Evolutionary conservation across 1,140 invertebrate genomes (phyloP).

Genomic region (Drosophila ogumai): DNA sequence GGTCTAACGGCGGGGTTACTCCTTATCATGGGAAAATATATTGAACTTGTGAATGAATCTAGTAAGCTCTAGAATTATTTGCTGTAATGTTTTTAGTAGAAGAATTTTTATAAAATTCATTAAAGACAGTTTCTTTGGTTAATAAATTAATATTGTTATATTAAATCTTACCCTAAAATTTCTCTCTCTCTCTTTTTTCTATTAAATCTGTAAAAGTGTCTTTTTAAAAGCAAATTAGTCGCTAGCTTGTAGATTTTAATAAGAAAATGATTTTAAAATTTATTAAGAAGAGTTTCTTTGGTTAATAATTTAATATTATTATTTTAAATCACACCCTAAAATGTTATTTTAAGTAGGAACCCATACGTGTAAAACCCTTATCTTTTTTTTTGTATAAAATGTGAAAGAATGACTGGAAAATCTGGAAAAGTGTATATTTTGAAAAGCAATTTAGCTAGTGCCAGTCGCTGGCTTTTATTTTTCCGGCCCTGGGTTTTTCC

Average conservation of each 20-base stretch:
- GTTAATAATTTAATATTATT: background rate
- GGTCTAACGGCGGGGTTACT: background rate
- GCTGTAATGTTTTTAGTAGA: too few species aligned
- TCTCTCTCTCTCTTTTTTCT: too few species aligned
- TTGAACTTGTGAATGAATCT: background rate
- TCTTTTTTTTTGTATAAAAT: too few species aligned
- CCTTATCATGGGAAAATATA: too few species aligned
- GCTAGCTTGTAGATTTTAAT: too few species aligned
- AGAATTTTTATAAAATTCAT: too few species aligned
- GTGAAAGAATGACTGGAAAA: too few species aligned
- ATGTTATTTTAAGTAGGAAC: background rate
- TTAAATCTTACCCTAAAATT: background rate
- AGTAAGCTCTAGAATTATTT: background rate
- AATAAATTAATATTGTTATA: background rate
- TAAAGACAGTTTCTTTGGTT: background rate
- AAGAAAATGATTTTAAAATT: too few species aligned
- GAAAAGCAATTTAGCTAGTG: conserved; percentile 71
- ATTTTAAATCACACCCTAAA: background rate
- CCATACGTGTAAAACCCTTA: too few species aligned
- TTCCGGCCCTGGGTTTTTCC: conserved; percentile 6
- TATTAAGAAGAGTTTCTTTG: background rate
- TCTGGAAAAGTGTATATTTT: too few species aligned
- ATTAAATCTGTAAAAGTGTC: conserved; percentile 12
- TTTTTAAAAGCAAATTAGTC: too few species aligned
- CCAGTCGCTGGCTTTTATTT: conserved; percentile 40